phyloP scores from a whole-genome alignment of 2,113 vertebrate genomes.

The Tychaedon coryphoeus region DNA sequence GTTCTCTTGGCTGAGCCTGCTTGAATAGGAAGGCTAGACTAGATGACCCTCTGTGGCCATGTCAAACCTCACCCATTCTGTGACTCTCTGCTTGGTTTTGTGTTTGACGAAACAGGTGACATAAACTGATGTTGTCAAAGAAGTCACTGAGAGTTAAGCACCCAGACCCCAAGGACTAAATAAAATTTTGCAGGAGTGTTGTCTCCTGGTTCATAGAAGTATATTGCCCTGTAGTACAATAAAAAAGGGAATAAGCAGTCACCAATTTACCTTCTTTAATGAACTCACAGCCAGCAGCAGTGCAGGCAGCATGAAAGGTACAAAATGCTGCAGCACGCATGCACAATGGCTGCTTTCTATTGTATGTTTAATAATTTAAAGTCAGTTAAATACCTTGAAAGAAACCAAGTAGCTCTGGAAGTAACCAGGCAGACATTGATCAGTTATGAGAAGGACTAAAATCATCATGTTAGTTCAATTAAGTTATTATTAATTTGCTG shows the following conservation, averaged over 20 bases:
- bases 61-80: background rate
- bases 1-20: background rate
- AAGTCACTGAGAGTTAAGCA: background rate
- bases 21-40: background rate
- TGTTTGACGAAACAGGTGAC: background rate
- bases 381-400: background rate
- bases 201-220: background rate
- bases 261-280: background rate
- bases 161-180: background rate
- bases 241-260: background rate
- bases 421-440: background rate
- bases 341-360: background rate
- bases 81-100: background rate
- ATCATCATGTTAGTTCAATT: background rate
- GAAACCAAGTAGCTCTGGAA: background rate
- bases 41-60: background rate
- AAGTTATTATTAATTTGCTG: background rate
- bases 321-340: background rate
- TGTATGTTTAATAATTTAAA: background rate
- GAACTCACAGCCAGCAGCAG: background rate
- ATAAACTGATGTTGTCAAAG: background rate
- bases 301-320: background rate
- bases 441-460: background rate
- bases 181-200: background rate
- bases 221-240: background rate